Percentiles rank a stretch among this genome's conserved stretches.
Conservation (phyloP, 2,113 vertebrate species). For the Pollachius pollachius region DNA sequence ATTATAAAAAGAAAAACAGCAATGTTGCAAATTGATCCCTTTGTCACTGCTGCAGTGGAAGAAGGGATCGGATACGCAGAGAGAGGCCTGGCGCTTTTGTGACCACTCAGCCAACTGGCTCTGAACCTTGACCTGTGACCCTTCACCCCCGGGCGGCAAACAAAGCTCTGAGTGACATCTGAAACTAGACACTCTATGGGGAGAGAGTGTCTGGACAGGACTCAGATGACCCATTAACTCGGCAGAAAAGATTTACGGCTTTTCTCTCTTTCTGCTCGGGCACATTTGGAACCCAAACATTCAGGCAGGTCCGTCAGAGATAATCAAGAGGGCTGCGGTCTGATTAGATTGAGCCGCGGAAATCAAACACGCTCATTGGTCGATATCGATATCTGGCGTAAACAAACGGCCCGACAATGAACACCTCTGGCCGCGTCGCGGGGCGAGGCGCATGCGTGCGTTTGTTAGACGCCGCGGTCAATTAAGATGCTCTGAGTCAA, state of each 20-base stretch:
- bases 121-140: conserved; percentile 76
- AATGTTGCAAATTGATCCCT: conserved; percentile 60
- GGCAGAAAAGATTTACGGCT: conserved; percentile 64
- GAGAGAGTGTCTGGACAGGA: conserved; percentile 74
- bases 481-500: conserved; percentile 7
- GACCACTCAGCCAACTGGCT: conserved; percentile 76
- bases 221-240: conserved; percentile 76
- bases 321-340: conserved; percentile 33
- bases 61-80: conserved; percentile 66
- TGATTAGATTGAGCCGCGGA: conserved; percentile 47
- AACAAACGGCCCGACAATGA: conserved; percentile 48
- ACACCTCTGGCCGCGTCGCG: conserved; percentile 35
- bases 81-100: conserved; percentile 69
- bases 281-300: conserved; percentile 45
- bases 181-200: conserved; percentile 72
- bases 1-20: conserved; percentile 49
- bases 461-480: conserved; percentile 19
- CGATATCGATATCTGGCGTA: conserved; percentile 46
- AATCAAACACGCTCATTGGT: conserved; percentile 49
- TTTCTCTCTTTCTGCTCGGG: conserved; percentile 49
- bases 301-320: conserved; percentile 47
- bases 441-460: conserved; percentile 13
- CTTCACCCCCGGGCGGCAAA: conserved; percentile 75
- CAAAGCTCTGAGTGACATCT: conserved; percentile 78
- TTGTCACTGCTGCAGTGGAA: conserved; percentile 57